phyloP scores from a whole-genome alignment of 2,113 vertebrate species.

The Rhinolophus sinicus region DNA sequence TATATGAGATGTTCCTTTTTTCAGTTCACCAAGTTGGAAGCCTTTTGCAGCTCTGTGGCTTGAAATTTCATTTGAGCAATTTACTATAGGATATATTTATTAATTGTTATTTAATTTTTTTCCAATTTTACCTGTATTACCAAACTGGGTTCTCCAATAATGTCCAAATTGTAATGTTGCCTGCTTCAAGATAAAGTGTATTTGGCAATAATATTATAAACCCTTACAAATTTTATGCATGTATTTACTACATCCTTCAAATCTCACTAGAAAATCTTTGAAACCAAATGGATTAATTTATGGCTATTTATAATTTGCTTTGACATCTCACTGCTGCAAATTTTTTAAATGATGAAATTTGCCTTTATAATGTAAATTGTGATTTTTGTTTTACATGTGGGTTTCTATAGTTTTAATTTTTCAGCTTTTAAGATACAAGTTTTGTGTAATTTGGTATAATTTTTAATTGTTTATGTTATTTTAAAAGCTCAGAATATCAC shows the following conservation, averaged over 20 bases:
- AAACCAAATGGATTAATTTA: slow-evolving; percentile 89
- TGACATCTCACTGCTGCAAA: slow-evolving; percentile 88
- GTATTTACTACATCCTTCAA: slow-evolving; percentile 88
- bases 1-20: slow-evolving; percentile 87
- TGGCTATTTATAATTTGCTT: slow-evolving; percentile 89
- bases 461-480: slow-evolving; percentile 92
- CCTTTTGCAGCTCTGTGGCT: slow-evolving; percentile 87
- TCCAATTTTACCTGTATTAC: slow-evolving; percentile 87
- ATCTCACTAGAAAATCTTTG: slow-evolving; percentile 85
- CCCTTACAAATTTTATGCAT: slow-evolving; percentile 85
- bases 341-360: slow-evolving; percentile 88
- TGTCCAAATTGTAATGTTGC: slow-evolving; percentile 90
- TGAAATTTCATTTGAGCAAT: slow-evolving; percentile 87
- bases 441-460: slow-evolving; percentile 95
- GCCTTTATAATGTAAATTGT: slow-evolving; percentile 93
- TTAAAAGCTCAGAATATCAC: slow-evolving; percentile 90
- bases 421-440: slow-evolving; percentile 88
- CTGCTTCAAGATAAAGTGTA: slow-evolving; percentile 89
- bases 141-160: slow-evolving; percentile 87
- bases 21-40: slow-evolving; percentile 83
- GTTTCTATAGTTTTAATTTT: slow-evolving; percentile 89
- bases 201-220: slow-evolving; percentile 88
- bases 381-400: slow-evolving; percentile 90
- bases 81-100: slow-evolving; percentile 86
- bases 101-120: slow-evolving; percentile 86